phyloP scores from a whole-genome alignment of 2,113 vertebrate species.

The Aleadryas rufinucha region DNA sequence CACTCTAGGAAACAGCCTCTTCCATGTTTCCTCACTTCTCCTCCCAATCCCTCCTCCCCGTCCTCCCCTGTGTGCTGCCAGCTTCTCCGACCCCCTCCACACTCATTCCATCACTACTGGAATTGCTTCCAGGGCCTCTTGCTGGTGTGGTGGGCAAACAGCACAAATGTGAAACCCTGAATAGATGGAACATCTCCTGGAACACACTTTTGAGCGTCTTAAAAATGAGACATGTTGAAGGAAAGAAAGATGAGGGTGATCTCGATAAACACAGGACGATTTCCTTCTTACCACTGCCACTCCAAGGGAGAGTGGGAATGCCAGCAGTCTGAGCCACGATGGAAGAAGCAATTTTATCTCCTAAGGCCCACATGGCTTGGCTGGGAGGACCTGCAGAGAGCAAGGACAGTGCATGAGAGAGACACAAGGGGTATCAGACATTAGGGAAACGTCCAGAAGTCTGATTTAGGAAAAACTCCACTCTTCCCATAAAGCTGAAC shows the following conservation, averaged over 20 bases:
- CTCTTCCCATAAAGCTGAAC: neutral
- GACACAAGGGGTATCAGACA: neutral
- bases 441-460: neutral
- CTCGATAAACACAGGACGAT: neutral
- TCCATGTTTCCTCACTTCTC: neutral
- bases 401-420: neutral
- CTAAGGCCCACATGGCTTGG: constrained; percentile 98
- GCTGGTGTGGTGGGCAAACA: constrained; percentile 52
- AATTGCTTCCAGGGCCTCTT: constrained; percentile 58
- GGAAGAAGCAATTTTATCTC: constrained; percentile 98
- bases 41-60: neutral
- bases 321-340: constrained; percentile 97
- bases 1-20: neutral
- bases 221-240: neutral
- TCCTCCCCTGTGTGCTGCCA: neutral
- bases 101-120: constrained; percentile 50
- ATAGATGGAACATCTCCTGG: neutral
- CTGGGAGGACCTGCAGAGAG: constrained; percentile 88
- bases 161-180: neutral
- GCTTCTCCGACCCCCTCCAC: constrained; percentile 32
- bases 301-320: constrained; percentile 97
- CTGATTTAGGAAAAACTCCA: neutral
- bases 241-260: neutral
- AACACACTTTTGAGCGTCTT: neutral
- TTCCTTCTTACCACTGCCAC: constrained; percentile 82